Evolutionary conservation across 2,888 invertebrate species (phyloP), one percentile per base, ranked within the genome.

Genomic region (Thera britannica): DNA sequence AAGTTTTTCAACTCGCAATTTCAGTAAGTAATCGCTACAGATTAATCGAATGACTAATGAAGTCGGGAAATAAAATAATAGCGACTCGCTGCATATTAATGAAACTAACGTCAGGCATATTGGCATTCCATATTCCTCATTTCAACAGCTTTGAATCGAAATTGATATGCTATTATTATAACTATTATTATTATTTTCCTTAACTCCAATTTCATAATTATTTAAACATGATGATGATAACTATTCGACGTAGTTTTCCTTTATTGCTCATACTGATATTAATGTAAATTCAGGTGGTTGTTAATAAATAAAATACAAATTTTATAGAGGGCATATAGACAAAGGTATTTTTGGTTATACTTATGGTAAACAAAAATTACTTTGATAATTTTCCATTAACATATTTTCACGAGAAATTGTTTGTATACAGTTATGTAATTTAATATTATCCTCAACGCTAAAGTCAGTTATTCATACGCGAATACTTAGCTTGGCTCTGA

Each of bases 381-480:
- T 23, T 23, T 23, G 0, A 23, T 23, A 23, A 23, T 23, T 23
- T 23, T 1, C 23, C 23, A 23, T 23, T 23, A 1, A 23, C 51
- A 34, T 34, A 34, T 52, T 52, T 9, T 52, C 52, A 52, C n/a
- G 23, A 23, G 34, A 34, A 34, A 23, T 52, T 51, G 5, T 4
- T 51, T 41, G 41, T 58, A 3, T 23, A 34, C 0, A 36, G 44
- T n/a, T 34, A 52, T 52, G 8, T 52, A 23, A 60, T 52, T 52
- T 51, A 51, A 51, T 54, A n/a, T 34, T 34, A 54, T 54, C 55
- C 9, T 35, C 35, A 46, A 62, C n/a, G 9, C 58, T 58, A 49
- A 55, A 61, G 61, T n/a, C 41, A 54, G 64, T 58, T 59, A 69
- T 65, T 62, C 65, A 65, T 68, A 51, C 55, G 36, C 58, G 58